Evolutionary conservation across 2,797 vertebrate species (phyloP).

Genomic region (Aldrovandia affinis): DNA sequence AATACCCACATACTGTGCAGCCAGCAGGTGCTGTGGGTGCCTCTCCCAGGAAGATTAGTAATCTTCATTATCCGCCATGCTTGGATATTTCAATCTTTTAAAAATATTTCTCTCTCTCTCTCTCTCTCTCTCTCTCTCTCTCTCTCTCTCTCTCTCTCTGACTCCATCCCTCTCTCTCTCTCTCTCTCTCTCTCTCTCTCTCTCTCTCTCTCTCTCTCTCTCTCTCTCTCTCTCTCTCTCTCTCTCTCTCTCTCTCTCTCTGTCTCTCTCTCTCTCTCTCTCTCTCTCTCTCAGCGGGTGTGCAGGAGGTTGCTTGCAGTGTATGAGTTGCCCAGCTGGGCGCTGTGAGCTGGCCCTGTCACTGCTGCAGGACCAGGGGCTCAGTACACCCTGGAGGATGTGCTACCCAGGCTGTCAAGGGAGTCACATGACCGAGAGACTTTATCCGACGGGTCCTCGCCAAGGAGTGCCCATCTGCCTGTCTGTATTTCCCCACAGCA

Average conservation of each 20-base stretch:
- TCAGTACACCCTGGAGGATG: constrained; percentile 81
- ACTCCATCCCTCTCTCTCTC: not conserved
- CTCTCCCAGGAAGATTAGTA: too few species aligned
- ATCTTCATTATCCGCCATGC: too few species aligned
- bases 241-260: too few species aligned
- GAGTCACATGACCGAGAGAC: constrained; percentile 86
- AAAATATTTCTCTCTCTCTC: not conserved
- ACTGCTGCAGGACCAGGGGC: constrained; percentile 78
- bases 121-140: constrained; percentile 15
- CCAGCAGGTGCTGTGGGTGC: too few species aligned
- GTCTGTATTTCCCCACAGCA: constrained; percentile 83
- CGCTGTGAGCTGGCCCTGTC: constrained; percentile 86
- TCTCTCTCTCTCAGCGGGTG: constrained; percentile 66
- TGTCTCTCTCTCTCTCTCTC: not conserved
- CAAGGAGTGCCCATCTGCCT: constrained; percentile 87
- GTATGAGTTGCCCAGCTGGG: constrained; percentile 85
- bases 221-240: too few species aligned
- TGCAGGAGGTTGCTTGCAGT: constrained; percentile 83
- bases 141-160: not conserved
- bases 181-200: too few species aligned
- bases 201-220: too few species aligned
- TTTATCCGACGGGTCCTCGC: constrained; percentile 84
- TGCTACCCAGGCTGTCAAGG: constrained; percentile 84
- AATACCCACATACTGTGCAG: too few species aligned
- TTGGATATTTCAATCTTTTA: not conserved